Evolutionary conservation across 2,888 invertebrate species (phyloP).

Genomic region (Dolichopus griseipennis): DNA sequence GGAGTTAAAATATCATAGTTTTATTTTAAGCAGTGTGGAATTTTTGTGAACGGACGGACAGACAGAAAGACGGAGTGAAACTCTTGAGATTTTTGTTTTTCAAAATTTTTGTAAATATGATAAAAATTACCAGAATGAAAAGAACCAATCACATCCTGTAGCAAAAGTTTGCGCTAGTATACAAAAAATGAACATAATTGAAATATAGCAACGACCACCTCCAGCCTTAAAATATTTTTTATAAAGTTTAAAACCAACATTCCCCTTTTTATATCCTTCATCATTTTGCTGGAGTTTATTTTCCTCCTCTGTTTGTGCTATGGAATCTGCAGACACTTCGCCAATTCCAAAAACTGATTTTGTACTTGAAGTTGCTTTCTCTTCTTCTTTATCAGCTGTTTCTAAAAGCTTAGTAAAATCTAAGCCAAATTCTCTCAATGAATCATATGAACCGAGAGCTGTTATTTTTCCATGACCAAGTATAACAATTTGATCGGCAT

Average conservation of each 20-base stretch:
- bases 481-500: slow-evolving; percentile 50
- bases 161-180: slow-evolving; percentile 59
- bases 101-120: too few species aligned
- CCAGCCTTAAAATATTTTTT: slow-evolving; percentile 62
- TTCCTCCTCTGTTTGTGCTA: slow-evolving; percentile 46
- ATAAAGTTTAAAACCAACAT: slow-evolving; percentile 53
- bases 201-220: slow-evolving; percentile 54
- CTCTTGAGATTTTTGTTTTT: too few species aligned
- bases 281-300: slow-evolving; percentile 40
- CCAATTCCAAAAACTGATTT: slow-evolving; percentile 34
- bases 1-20: too few species aligned
- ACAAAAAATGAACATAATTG: slow-evolving; percentile 54
- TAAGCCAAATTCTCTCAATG: slow-evolving; percentile 61
- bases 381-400: slow-evolving; percentile 43
- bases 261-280: slow-evolving; percentile 55
- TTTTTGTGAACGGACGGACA: too few species aligned
- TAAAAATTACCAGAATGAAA: slow-evolving; percentile 54
- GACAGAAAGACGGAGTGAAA: too few species aligned
- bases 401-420: slow-evolving; percentile 68
- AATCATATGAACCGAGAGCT: slow-evolving; percentile 60
- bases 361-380: slow-evolving; percentile 30
- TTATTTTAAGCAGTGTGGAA: too few species aligned
- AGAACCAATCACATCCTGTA: slow-evolving; percentile 69
- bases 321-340: slow-evolving; percentile 47
- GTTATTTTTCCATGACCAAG: slow-evolving; percentile 41